Percentiles rank a stretch among this genome's conserved stretches.
These are phyloP conservation scores for Acropternis orthonyx DNA, from an alignment of 2,797 vertebrate genomes.

Conservation along the genomic window DNA sequence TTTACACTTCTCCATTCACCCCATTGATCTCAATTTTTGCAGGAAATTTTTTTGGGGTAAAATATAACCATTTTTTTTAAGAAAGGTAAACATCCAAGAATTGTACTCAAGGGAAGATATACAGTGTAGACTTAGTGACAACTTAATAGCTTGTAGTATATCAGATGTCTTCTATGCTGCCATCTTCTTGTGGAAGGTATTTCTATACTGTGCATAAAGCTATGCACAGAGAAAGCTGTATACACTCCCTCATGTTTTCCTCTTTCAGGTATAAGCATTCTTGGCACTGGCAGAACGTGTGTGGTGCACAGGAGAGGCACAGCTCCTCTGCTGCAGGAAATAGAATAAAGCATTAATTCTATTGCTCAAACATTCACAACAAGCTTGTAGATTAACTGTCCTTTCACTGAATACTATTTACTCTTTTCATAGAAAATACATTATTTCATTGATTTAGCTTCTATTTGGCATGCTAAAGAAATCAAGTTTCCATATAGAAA, in stretches of 20 bases:
- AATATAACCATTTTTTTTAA: constrained; percentile 29
- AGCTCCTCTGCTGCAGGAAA: constrained; percentile 7
- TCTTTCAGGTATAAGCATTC: background rate
- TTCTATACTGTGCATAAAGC: constrained; percentile 13
- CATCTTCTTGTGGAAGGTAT: constrained; percentile 33
- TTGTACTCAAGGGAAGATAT: constrained; percentile 47
- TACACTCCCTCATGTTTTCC: background rate
- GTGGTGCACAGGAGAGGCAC: background rate
- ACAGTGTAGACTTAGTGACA: constrained; percentile 43
- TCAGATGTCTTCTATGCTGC: constrained; percentile 53
- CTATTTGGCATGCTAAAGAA: constrained; percentile 49
- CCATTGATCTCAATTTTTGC: constrained; percentile 62
- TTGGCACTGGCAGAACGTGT: background rate
- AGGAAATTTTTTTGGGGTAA: constrained; percentile 38
- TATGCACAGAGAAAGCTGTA: background rate
- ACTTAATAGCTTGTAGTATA: constrained; percentile 61
- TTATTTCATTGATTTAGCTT: constrained; percentile 47
- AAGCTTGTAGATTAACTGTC: constrained; percentile 42
- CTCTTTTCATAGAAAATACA: background rate
- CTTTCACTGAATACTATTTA: constrained; percentile 42
- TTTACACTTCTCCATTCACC: constrained; percentile 42
- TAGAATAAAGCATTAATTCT: constrained; percentile 12
- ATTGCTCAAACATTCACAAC: background rate
- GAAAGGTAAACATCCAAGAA: constrained; percentile 48
- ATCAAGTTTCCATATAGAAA: constrained; percentile 59